phyloP scores from a whole-genome alignment of 1,140 invertebrate species.

The Dendroctonus ponderosae region DNA sequence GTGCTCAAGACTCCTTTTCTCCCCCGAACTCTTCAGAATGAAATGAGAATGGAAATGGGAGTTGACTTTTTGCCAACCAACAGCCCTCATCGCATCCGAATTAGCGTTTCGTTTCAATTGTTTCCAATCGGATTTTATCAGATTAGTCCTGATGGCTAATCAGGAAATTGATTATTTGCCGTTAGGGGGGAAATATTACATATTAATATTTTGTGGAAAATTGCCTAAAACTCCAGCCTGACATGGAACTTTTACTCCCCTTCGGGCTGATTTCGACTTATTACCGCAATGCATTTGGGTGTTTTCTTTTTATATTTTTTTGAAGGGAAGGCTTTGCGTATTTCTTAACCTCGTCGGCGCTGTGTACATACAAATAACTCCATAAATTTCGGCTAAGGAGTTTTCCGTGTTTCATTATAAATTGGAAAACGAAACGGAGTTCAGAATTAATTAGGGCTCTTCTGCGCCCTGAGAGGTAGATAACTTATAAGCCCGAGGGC shows the following conservation, averaged over 20 bases:
- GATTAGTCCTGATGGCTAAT: too few relatives aligned
- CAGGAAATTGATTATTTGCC: too few relatives aligned
- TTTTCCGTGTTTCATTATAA: conserved; percentile 27
- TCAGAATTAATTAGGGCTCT: conserved; percentile 24
- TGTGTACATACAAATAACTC: conserved; percentile 26
- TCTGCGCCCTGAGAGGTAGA: conserved; percentile 20
- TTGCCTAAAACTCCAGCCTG: too few relatives aligned
- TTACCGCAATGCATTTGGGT: too few relatives aligned
- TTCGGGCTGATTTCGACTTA: too few relatives aligned
- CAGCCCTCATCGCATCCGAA: too few relatives aligned
- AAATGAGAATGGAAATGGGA: conserved; percentile 7
- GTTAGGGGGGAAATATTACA: too few relatives aligned
- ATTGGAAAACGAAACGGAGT: conserved; percentile 26
- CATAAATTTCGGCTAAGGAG: conserved; percentile 25
- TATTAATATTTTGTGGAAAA: too few relatives aligned
- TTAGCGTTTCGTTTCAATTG: too few relatives aligned
- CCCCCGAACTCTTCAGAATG: not conserved
- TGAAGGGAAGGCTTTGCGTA: not conserved
- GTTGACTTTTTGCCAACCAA: not conserved
- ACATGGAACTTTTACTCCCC: too few relatives aligned
- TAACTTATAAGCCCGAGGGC: conserved; percentile 18
- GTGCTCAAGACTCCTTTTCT: conserved; percentile 10
- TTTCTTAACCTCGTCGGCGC: conserved; percentile 1
- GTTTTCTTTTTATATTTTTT: too few relatives aligned
- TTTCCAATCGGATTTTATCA: too few relatives aligned